These are phyloP conservation scores for Tauraco hartlaubi DNA, from an alignment of 2,797 vertebrate species.

Conservation along the genomic window DNA sequence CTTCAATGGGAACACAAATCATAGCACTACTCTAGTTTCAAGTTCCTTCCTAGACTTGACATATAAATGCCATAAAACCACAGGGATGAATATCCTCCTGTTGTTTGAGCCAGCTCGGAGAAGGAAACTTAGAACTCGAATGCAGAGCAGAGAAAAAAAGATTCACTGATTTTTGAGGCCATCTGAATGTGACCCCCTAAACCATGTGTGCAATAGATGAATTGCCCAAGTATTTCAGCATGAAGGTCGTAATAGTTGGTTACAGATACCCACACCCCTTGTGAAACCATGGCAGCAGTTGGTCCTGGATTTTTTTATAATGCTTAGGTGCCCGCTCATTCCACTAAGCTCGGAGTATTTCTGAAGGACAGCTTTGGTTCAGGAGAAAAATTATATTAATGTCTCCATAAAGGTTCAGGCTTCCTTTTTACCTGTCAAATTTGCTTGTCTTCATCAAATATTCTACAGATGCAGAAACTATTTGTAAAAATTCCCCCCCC, in stretches of 20 bases:
- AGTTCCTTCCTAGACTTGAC: constrained; percentile 29
- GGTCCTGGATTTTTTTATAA: background rate
- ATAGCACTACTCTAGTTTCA: background rate
- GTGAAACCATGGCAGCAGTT: background rate
- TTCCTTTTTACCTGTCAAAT: background rate
- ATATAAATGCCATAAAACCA: constrained; percentile 39
- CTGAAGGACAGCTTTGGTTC: background rate
- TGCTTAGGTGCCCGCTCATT: background rate
- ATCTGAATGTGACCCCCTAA: background rate
- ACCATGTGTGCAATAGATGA: background rate
- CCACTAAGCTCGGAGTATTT: background rate
- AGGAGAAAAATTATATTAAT: background rate
- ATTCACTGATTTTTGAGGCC: background rate
- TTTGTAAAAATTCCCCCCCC: background rate
- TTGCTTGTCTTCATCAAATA: background rate
- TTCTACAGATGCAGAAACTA: background rate
- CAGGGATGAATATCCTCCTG: constrained; percentile 37
- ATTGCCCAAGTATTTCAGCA: background rate
- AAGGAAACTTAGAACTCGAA: background rate
- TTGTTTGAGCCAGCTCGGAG: background rate
- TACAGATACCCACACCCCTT: background rate
- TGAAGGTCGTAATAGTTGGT: background rate
- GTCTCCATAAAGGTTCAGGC: background rate
- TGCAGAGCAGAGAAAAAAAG: background rate
- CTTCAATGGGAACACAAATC: background rate